Evolutionary conservation across 2,797 vertebrate genomes (phyloP), one percentile per base, ranked within the genome.

Genomic region (Uromys caudimaculatus): DNA sequence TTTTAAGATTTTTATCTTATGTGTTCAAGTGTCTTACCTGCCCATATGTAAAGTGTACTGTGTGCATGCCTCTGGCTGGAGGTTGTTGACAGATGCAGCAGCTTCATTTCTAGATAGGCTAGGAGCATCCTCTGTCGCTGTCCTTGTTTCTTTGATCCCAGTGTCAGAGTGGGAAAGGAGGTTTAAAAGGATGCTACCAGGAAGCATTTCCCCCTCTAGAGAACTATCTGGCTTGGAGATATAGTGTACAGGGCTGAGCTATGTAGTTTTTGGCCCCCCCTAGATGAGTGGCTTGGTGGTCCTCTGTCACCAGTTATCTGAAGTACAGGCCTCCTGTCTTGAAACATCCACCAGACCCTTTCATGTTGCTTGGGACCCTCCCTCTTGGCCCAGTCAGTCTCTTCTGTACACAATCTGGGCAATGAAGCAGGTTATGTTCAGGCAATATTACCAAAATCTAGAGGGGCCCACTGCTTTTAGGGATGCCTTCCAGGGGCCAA

Each of bases 101-200:
- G 82, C 96, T 98, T 97, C 95, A 96, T 97, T 90, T 95, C 97
- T 93, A 95, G 41, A 11, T 3, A 62, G 89, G 79, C 90, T 82
- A 17, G 52, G 93, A 77, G 82, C 93, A 87, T 85, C 87, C 82
- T 88, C 41, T 6, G 58, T 32, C 79, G 86, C 58, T 69, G 69
- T 85, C 89, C 76, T 23, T 90, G 83, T 84, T 95, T 78, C 93
- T 94, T 86, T 94, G 85, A 90, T 90, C 16, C 35, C 77, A 85
- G n/a, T 38, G 35, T 91, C 76, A 76, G 88, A 69, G 67, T 27
- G 41, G 82, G 54, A 88, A 71, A 35, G 27, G 94, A 58, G 79
- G 78, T 32, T 91, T 81, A 82, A 9, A 52, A 91, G 69, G 3
- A 47, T 86, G 38, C 21, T 29, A 81, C 13, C 38, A 93, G 75